Percentiles rank a stretch among this genome's conserved stretches.
phyloP scores from a whole-genome alignment of 2,888 invertebrate genomes.

The Tanypteryx hageni region DNA sequence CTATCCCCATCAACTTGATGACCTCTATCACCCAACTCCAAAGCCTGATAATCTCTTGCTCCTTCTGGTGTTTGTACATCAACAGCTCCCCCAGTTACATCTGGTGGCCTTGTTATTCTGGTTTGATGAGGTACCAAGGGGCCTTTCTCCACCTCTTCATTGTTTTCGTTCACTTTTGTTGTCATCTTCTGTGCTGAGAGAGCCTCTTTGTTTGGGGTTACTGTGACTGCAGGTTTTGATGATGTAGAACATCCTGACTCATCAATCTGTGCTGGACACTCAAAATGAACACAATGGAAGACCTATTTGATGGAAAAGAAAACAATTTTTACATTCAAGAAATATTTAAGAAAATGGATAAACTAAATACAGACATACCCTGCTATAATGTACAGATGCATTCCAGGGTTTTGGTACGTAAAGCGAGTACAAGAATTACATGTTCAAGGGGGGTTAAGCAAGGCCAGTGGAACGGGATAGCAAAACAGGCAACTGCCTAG shows the following conservation, averaged over 20 bases:
- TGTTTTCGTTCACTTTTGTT: neutral
- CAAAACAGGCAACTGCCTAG: no score
- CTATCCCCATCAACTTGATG: neutral
- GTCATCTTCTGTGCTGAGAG: conserved; percentile 20
- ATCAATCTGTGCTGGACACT: conserved; percentile 88
- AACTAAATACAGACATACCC: no score
- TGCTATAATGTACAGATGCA: no score
- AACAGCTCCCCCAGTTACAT: conserved; percentile 28
- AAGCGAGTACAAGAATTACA: no score
- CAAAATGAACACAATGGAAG: conserved; percentile 98
- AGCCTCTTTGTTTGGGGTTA: neutral
- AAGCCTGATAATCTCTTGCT: neutral
- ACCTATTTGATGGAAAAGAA: conserved; percentile 79
- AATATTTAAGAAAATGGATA: no score
- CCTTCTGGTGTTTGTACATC: neutral
- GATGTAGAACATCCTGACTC: conserved; percentile 47
- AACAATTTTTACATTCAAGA: neutral
- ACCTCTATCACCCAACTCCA: neutral
- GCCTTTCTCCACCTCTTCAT: conserved; percentile 33
- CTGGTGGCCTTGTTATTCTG: conserved; percentile 36
- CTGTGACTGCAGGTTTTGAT: neutral
- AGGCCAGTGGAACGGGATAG: no score
- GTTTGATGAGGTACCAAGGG: neutral
- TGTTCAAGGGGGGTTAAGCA: no score
- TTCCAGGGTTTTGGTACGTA: no score